Evolutionary conservation across 2,797 vertebrate genomes (phyloP).

Genomic region (Sebastes aleutianus): DNA sequence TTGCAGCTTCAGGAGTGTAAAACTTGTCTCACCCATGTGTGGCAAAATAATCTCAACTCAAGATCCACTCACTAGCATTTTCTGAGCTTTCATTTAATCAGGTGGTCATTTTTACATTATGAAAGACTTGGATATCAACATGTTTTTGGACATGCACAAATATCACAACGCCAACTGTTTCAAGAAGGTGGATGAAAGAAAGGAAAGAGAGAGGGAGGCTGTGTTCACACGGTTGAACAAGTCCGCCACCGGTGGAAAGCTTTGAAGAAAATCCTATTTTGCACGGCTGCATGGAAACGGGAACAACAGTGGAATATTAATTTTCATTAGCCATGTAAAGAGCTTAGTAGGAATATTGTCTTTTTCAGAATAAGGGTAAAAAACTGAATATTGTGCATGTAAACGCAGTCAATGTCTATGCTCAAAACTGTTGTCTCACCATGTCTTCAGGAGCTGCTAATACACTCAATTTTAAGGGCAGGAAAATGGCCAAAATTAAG

Average conservation of each 20-base stretch:
- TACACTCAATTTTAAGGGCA: neutral
- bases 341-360: neutral
- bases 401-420: accelerated
- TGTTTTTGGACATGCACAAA: too few relatives aligned
- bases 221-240: too few relatives aligned
- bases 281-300: too few relatives aligned
- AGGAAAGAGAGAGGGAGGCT: accelerated
- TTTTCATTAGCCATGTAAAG: too few relatives aligned
- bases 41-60: neutral
- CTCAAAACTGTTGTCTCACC: neutral
- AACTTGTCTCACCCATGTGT: neutral
- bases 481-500: neutral
- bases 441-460: neutral
- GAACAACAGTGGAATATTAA: too few relatives aligned
- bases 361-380: neutral
- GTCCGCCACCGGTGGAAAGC: too few relatives aligned
- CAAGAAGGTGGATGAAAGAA: too few relatives aligned
- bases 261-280: too few relatives aligned
- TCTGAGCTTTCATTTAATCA: neutral
- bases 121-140: too few relatives aligned
- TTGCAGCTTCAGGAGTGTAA: neutral
- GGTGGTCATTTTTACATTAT: neutral
- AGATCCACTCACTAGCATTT: neutral
- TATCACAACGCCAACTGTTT: too few relatives aligned
- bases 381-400: neutral